phyloP scores from a whole-genome alignment of 2,113 vertebrate genomes.

The Anoplopoma fimbria region DNA sequence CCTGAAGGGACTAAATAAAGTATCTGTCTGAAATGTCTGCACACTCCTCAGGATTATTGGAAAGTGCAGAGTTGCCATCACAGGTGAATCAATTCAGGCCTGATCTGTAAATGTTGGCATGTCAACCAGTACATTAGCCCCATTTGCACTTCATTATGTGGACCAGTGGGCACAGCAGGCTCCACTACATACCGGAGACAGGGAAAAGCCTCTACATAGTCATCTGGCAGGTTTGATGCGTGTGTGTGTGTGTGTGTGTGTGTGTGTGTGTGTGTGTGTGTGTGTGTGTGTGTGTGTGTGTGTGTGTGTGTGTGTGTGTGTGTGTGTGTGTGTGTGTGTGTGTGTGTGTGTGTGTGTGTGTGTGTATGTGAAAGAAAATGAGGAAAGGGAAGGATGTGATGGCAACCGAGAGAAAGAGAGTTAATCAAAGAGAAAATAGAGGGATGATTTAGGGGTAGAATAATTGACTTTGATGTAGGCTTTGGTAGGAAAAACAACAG shows the following conservation, averaged over 20 bases:
- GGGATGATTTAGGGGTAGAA: constrained; percentile 52
- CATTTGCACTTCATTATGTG: constrained; percentile 78
- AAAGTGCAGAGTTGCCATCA: constrained; percentile 53
- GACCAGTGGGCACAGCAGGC: constrained; percentile 64
- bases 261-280: not conserved
- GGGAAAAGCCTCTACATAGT: constrained; percentile 13
- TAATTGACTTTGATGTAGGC: constrained; percentile 53
- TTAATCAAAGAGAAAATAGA: constrained; percentile 46
- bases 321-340: not conserved
- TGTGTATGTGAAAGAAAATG: not conserved
- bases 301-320: not conserved
- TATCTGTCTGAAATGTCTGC: constrained; percentile 21
- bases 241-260: not conserved
- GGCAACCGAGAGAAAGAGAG: not conserved
- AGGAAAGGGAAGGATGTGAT: constrained; percentile 5
- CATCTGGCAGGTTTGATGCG: not conserved
- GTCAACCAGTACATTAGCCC: constrained; percentile 75
- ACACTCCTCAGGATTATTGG: constrained; percentile 46
- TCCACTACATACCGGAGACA: constrained; percentile 41
- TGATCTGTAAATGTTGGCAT: constrained; percentile 75
- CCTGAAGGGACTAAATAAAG: constrained; percentile 3
- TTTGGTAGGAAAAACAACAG: constrained; percentile 20
- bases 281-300: not conserved
- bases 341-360: not conserved
- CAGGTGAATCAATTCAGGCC: constrained; percentile 72